Evolutionary conservation across 2,797 vertebrate genomes (phyloP), one percentile per base, ranked within the genome.

Genomic region (Pseudomugil gertrudae): DNA sequence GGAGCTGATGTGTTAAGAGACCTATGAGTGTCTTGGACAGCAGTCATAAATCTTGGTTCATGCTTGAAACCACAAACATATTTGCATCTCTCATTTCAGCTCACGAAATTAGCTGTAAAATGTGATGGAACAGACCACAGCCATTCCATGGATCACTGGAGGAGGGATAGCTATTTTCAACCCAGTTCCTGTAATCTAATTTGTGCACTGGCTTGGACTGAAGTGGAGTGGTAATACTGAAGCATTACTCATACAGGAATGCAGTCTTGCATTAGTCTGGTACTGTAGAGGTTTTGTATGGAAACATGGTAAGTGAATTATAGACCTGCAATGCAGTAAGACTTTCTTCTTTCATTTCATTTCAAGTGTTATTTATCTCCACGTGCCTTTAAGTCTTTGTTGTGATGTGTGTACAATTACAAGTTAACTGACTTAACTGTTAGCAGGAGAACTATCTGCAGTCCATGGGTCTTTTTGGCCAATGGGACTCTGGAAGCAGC

Each of bases 21-120:
- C 88, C 79, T 68, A 66, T 51, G 75, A 82, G 67, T 65, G 68
- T 58, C 73, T 78, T 57, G 66, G 79, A 86, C 83, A 78, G 83
- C 76, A 53, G 52, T 66, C 79, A 87, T 93, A 89, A 92, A 92
- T 92, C 90, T 85, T 78, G 43, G 63, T 87, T 87, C 80, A 79
- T 79, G 85, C 81, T 72, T 86, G 82, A 80, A 79, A 63, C 79
- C 85, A 86, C 83, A 88, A 88, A 91, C 65, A 85, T 79, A 90
- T 90, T 86, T 86, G 79, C 86, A 84, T 84, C 80, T 84, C 68
- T 83, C 72, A 69, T 84, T 69, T 86, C 76, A 30, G 73, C 62
- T 56, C 58, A 33, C 76, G 74, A 85, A 91, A 88, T 88, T 89
- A 86, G 73, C 77, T 75, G 74, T 76, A 78, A 90, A 87, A 89